Percentiles rank a stretch among this genome's conserved stretches.
Evolutionary conservation across 2,888 invertebrate species (phyloP).

Genomic region (Toxonevra muliebris): DNA sequence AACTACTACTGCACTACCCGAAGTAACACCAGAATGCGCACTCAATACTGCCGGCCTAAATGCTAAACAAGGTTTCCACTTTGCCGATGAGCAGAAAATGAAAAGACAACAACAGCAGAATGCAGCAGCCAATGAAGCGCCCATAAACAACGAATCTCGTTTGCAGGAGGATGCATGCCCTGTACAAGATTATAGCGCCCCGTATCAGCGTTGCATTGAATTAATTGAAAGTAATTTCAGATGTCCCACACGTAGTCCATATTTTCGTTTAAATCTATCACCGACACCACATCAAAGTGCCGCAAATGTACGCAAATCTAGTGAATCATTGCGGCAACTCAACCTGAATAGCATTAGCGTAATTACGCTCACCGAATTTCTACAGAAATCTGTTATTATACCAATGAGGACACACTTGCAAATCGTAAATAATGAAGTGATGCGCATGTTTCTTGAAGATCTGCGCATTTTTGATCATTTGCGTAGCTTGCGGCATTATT

Average conservation of each 20-base stretch:
- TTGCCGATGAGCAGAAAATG: conserved; percentile 33
- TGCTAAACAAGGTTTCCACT: conserved; percentile 49
- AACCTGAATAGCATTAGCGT: conserved; percentile 49
- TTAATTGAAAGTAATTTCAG: conserved; percentile 50
- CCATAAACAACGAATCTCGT: conserved; percentile 30
- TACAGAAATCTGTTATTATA: conserved; percentile 74
- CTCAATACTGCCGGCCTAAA: conserved; percentile 53
- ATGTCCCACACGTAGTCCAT: conserved; percentile 45
- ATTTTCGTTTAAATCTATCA: conserved; percentile 45
- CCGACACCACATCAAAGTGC: conserved; percentile 7
- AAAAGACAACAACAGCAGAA: conserved; percentile 35
- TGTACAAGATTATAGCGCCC: conserved; percentile 34
- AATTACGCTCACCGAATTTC: conserved; percentile 67
- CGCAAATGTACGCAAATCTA: conserved; percentile 14
- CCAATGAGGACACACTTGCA: conserved; percentile 76
- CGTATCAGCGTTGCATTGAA: conserved; percentile 49
- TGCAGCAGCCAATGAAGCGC: conserved; percentile 25
- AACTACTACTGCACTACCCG: conserved; percentile 8
- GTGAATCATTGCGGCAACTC: conserved; percentile 8
- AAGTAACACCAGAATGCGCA: conserved; percentile 50
- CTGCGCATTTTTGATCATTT: conserved; percentile 73
- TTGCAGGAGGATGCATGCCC: conserved; percentile 31
- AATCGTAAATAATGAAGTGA: conserved; percentile 76
- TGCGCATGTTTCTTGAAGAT: conserved; percentile 75
- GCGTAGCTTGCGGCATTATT: conserved; percentile 78